Evolutionary conservation across 2,888 invertebrate species (phyloP).

Genomic region (Sphaerophoria taeniata): DNA sequence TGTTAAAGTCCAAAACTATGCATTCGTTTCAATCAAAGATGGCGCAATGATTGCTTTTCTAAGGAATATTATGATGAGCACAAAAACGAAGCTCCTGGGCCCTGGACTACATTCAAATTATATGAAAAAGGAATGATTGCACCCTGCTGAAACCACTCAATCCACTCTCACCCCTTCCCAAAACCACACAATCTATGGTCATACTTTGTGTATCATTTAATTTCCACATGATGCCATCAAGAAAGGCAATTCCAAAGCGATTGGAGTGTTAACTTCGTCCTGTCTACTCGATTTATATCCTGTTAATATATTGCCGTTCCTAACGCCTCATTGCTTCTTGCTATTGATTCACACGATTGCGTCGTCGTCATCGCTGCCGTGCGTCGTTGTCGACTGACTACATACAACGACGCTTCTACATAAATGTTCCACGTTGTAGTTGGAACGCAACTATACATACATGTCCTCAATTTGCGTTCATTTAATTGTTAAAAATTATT

Average conservation of each 20-base stretch:
- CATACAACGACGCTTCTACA: too few relatives aligned
- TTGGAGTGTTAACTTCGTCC: constrained; percentile 19
- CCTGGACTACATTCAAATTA: too few relatives aligned
- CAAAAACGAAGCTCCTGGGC: too few relatives aligned
- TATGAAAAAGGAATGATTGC: neutral
- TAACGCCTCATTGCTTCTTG: constrained; percentile 1
- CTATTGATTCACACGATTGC: neutral
- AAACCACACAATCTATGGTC: constrained; percentile 21
- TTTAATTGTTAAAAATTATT: constrained; percentile 40
- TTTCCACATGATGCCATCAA: constrained; percentile 28
- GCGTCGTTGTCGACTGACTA: neutral
- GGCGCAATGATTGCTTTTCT: too few relatives aligned
- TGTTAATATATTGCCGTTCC: constrained; percentile 30
- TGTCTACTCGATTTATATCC: constrained; percentile 42
- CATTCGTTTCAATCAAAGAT: too few relatives aligned
- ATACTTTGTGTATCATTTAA: constrained; percentile 39
- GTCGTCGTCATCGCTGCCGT: neutral
- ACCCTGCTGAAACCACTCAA: neutral
- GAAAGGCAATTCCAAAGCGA: constrained; percentile 35
- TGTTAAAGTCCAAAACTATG: too few relatives aligned
- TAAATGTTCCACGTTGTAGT: constrained; percentile 26
- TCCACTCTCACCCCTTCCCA: neutral
- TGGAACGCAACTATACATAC: constrained; percentile 37
- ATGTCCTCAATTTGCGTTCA: constrained; percentile 31
- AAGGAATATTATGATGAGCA: too few relatives aligned